These are phyloP conservation scores for Lottia scabra DNA, from an alignment of 2,888 invertebrate genomes.

Conservation along the genomic window DNA sequence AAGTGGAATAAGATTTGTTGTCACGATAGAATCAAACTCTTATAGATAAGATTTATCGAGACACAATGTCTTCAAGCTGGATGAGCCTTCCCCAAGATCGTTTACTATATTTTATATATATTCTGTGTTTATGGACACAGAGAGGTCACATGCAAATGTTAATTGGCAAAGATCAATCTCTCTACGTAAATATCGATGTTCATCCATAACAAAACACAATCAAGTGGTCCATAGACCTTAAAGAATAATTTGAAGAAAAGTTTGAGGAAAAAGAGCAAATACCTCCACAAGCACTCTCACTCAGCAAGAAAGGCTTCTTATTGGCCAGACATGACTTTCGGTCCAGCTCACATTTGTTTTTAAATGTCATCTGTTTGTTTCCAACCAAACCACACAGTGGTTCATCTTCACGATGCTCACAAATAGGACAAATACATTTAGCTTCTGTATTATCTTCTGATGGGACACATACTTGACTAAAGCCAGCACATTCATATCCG, in stretches of 20 bases:
- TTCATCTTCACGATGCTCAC: slow-evolving; percentile 32
- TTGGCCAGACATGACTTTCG: slow-evolving; percentile 29
- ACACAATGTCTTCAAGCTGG: too few relatives aligned
- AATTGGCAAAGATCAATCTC: too few relatives aligned
- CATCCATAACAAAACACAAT: too few relatives aligned
- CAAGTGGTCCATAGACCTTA: too few relatives aligned
- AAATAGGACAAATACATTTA: slow-evolving; percentile 40
- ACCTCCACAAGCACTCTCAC: slow-evolving; percentile 41
- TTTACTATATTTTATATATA: too few relatives aligned
- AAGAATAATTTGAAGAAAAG: background rate
- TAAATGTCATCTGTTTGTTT: slow-evolving; percentile 19
- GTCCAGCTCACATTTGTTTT: slow-evolving; percentile 37
- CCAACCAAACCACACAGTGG: slow-evolving; percentile 37
- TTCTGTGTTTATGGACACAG: too few relatives aligned
- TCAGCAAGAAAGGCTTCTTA: slow-evolving; percentile 29
- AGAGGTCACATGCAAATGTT: too few relatives aligned
- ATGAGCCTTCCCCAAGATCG: too few relatives aligned
- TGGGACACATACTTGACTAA: slow-evolving; percentile 32
- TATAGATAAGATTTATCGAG: too few relatives aligned
- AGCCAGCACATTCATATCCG: slow-evolving; percentile 17
- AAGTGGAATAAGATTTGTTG: background rate
- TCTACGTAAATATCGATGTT: too few relatives aligned
- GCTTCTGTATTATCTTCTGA: slow-evolving; percentile 16
- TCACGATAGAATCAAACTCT: too few relatives aligned
- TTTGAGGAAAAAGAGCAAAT: slow-evolving; percentile 4